These are phyloP conservation scores for Archivesica marissinica DNA, from an alignment of 1,140 invertebrate genomes.

Conservation along the genomic window DNA sequence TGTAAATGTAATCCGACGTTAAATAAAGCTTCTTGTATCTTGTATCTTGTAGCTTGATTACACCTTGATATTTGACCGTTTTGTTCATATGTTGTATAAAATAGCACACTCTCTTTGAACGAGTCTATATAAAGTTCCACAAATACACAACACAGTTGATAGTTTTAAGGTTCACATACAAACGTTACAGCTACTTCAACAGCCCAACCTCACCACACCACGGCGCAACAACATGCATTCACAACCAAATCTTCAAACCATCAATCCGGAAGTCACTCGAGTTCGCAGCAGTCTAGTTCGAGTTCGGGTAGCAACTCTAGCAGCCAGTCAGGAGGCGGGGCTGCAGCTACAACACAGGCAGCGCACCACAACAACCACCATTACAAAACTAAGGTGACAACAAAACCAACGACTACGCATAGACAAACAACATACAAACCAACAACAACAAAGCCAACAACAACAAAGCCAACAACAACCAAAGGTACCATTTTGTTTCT, in stretches of 20 bases:
- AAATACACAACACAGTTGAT: too few species aligned
- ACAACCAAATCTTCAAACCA: not conserved
- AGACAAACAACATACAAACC: not conserved
- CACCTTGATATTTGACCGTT: too few species aligned
- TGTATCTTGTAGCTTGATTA: too few species aligned
- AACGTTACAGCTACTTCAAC: too few species aligned
- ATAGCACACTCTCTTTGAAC: too few species aligned
- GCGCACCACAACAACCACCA: not conserved
- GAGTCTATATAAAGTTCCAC: too few species aligned
- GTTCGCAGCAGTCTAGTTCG: not conserved
- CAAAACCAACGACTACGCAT: constrained; percentile 6
- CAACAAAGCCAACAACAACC: constrained; percentile 36
- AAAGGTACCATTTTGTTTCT: not conserved
- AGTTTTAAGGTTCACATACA: too few species aligned
- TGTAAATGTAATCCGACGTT: too few species aligned
- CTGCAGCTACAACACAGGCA: not conserved
- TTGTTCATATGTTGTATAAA: too few species aligned
- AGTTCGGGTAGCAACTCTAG: not conserved
- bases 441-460: constrained; percentile 26
- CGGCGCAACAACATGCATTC: not conserved
- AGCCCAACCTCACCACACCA: not conserved
- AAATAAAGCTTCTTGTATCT: too few species aligned
- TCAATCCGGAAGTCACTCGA: not conserved
- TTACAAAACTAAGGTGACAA: not conserved
- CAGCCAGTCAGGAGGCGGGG: not conserved